Base-by-base conservation (phyloP, 1,140 invertebrate genomes). In the Aphelinus atriplicis region DNA sequence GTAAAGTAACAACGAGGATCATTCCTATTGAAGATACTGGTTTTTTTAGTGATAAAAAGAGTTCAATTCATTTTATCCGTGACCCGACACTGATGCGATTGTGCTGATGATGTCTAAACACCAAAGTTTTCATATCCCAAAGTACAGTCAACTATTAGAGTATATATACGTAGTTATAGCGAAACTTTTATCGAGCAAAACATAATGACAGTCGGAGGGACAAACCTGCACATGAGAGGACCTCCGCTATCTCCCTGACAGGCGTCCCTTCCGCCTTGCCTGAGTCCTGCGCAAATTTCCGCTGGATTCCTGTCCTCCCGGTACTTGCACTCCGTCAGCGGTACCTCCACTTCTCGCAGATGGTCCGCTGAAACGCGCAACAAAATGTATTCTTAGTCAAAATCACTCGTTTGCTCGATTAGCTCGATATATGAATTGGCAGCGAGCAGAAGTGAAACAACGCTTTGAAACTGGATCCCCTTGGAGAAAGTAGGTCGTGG, bases 201-300 rank as follows among this genome's bases (percentile, higher is more conserved):
- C 26, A 26, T 26, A 26, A 26, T 26, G 26, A 26, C 26, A 26
- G 26, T 26, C 26, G 26, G 26, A 26, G 26, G 51, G 4, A 53
- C 0, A 2, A 72, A 89, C 88, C 79, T 84, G 85, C 94, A 95
- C 81, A 95, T 89, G 45, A 95, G 89, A 46, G 94, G 94, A 7
- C 95, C 94, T 43, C 94, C 94, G 77, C 93, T 94, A 78, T 95
- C 94, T 47, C 94, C 93, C 86, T 94, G 93, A 81, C 95, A 96
- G 3, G 95, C 91, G 85, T 96, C 95, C 81, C 90, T 91, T 2
- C 94, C 93, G 43, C 95, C 95, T 85, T 91, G 89, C 2, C 82
- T 76, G 71, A 91, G 88, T 0, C 95, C 95, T 2, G 95, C 95
- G 85, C 95, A 96, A 65, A 96, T 92, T 84, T 91, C 90, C 51